Conservation (phyloP, 2,797 vertebrate species). For the Cebuella pygmaea region DNA sequence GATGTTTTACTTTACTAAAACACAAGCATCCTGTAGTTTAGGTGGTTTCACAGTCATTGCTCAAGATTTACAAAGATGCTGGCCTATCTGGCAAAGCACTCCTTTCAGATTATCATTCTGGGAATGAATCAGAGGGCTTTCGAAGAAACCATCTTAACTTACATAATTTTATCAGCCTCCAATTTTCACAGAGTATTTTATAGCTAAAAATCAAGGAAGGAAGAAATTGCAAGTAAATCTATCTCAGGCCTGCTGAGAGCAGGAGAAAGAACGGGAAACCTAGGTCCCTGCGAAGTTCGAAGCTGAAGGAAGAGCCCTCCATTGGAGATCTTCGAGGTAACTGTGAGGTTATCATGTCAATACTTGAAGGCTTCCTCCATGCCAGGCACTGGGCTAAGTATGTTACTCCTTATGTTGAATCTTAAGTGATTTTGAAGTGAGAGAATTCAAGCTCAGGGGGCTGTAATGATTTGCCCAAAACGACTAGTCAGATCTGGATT, state of each 20-base stretch:
- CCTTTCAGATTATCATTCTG: slow-evolving; percentile 36
- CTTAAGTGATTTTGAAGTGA: neutral
- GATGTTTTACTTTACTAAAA: slow-evolving; percentile 28
- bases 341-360: neutral
- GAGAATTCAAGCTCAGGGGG: neutral
- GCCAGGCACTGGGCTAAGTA: neutral
- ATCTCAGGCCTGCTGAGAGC: neutral
- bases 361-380: neutral
- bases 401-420: neutral
- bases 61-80: slow-evolving; percentile 27
- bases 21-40: slow-evolving; percentile 44
- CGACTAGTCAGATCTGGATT: neutral
- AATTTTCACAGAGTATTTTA: slow-evolving; percentile 51
- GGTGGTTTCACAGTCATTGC: slow-evolving; percentile 46
- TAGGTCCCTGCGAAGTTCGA: neutral
- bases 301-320: neutral
- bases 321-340: neutral
- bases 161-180: slow-evolving; percentile 43
- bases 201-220: slow-evolving; percentile 55
- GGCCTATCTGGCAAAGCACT: neutral
- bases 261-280: neutral
- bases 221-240: slow-evolving; percentile 49
- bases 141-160: slow-evolving; percentile 50
- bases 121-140: neutral
- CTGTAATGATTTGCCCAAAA: neutral